These are phyloP conservation scores for Hyperoplus lanceolatus DNA, from an alignment of 2,797 vertebrate genomes.

Conservation along the genomic window DNA sequence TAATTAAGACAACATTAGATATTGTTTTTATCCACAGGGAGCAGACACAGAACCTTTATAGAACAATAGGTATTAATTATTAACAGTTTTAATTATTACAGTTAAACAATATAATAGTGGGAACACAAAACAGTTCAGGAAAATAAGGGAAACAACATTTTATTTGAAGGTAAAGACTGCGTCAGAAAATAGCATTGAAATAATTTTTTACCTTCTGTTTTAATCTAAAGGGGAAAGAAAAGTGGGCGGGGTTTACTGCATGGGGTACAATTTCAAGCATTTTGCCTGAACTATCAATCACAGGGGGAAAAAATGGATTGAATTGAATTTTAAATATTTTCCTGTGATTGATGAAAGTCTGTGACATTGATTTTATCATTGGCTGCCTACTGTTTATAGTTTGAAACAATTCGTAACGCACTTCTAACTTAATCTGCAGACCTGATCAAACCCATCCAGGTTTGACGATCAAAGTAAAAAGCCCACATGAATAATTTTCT, in stretches of 20 bases:
- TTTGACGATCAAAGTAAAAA: neutral
- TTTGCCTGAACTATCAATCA: slow-evolving; percentile 64
- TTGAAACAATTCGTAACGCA: slow-evolving; percentile 30
- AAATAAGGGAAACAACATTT: neutral
- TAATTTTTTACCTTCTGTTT: slow-evolving; percentile 12
- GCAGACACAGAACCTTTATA: slow-evolving; percentile 8
- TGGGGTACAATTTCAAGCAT: slow-evolving; percentile 24
- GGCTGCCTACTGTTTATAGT: slow-evolving; percentile 36
- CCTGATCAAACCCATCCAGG: slow-evolving; percentile 44
- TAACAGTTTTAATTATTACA: slow-evolving; percentile 16
- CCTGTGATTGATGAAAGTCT: slow-evolving; percentile 61
- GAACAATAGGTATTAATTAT: neutral
- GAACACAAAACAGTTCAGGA: neutral
- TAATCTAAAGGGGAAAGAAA: slow-evolving; percentile 33
- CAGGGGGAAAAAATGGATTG: slow-evolving; percentile 32
- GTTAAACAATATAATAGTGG: neutral
- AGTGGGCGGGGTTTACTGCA: slow-evolving; percentile 43
- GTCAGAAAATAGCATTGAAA: slow-evolving; percentile 18
- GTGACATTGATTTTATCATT: slow-evolving; percentile 38
- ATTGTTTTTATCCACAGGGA: slow-evolving; percentile 19
- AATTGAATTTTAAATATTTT: slow-evolving; percentile 68
- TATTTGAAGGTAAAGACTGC: slow-evolving; percentile 15
- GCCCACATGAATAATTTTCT: neutral
- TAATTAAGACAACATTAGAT: slow-evolving; percentile 26
- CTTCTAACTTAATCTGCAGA: slow-evolving; percentile 32